phyloP scores from a whole-genome alignment of 2,113 vertebrate genomes.

The Gopherus flavomarginatus region DNA sequence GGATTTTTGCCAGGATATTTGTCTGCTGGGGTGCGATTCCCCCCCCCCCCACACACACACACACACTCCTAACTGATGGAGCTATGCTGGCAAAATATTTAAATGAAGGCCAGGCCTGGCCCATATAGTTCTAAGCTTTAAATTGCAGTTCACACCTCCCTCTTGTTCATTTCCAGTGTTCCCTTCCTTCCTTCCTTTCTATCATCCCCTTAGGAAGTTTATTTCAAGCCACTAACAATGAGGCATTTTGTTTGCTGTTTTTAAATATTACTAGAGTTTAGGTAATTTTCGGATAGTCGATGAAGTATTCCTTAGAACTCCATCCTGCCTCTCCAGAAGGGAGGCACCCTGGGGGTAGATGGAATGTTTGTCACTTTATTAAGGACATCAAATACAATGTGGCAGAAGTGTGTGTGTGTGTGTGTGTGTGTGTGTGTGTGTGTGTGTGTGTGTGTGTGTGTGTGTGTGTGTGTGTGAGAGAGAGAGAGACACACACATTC shows the following conservation, averaged over 20 bases:
- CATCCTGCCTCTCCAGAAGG: neutral
- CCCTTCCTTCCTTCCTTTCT: neutral
- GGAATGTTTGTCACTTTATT: neutral
- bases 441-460: too few species aligned
- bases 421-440: too few species aligned
- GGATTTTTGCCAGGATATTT: neutral
- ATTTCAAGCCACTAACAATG: neutral
- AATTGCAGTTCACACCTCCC: neutral
- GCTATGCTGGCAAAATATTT: neutral
- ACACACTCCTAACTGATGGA: neutral
- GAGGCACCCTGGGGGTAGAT: neutral
- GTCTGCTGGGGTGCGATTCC: neutral
- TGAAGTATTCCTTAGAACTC: neutral
- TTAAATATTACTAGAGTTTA: neutral
- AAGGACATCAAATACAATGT: neutral
- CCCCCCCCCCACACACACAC: too few species aligned
- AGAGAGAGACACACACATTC: neutral
- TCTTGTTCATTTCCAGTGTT: neutral
- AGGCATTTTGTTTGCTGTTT: neutral
- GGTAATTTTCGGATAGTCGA: neutral
- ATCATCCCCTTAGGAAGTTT: neutral
- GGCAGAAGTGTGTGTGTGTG: accelerated
- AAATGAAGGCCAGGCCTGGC: neutral
- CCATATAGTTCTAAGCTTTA: neutral
- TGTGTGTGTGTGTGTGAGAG: accelerated